Evolutionary conservation across 2,797 vertebrate species (phyloP).

Genomic region (Acanthornis magna): DNA sequence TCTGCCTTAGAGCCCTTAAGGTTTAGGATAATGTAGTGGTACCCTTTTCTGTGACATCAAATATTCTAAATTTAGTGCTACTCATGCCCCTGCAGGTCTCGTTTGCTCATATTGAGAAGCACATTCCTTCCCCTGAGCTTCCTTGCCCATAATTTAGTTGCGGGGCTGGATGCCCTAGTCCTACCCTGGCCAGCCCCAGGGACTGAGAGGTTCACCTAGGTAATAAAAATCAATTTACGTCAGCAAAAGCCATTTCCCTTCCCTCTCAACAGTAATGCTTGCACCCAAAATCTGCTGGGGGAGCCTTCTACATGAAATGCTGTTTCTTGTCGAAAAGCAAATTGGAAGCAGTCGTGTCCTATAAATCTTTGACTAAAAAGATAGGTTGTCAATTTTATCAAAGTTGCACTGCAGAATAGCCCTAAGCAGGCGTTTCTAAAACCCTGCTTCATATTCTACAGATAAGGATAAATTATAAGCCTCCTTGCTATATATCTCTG

Average conservation of each 20-base stretch:
- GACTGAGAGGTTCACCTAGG: background rate
- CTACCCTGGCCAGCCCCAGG: background rate
- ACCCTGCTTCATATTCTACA: slow-evolving; percentile 49
- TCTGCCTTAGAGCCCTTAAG: background rate
- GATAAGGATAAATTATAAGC: slow-evolving; percentile 68
- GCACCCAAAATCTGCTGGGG: background rate
- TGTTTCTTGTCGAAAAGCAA: slow-evolving; percentile 45
- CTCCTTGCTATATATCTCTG: slow-evolving; percentile 33
- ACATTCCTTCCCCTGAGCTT: background rate
- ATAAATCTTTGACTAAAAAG: slow-evolving; percentile 70
- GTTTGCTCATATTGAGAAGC: background rate
- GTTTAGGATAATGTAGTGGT: background rate
- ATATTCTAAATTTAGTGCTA: background rate
- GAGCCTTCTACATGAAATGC: background rate
- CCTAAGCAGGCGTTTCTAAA: slow-evolving; percentile 49
- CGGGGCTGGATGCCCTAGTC: background rate
- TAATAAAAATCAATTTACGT: background rate
- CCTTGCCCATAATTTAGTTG: background rate
- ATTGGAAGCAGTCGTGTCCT: slow-evolving; percentile 48
- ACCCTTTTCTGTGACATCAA: background rate
- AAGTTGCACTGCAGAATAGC: slow-evolving; percentile 51
- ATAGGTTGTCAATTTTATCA: slow-evolving; percentile 64
- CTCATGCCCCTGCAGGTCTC: background rate
- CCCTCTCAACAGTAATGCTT: background rate
- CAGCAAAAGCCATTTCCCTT: background rate